phyloP scores from a whole-genome alignment of 2,888 invertebrate genomes.

The Mechanitis messenoides region DNA sequence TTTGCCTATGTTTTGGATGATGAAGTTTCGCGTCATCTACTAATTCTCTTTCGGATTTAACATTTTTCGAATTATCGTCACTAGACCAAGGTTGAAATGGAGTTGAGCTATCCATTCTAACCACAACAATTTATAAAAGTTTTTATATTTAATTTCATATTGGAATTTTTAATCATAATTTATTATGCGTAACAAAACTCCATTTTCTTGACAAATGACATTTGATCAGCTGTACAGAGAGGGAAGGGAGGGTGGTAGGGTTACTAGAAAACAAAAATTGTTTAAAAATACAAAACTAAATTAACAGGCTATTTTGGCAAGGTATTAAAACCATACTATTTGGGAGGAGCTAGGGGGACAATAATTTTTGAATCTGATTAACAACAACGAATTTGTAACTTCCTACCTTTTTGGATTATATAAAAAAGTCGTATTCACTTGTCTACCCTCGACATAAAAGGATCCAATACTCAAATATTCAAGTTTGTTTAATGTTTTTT shows the following conservation, averaged over 20 bases:
- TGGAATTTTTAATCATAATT: conserved; percentile 59
- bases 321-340: too few relatives aligned
- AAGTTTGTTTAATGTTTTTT: too few relatives aligned
- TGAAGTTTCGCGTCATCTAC: conserved; percentile 76
- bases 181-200: conserved; percentile 75
- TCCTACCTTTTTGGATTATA: too few relatives aligned
- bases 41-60: conserved; percentile 69
- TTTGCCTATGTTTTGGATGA: conserved; percentile 77
- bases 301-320: too few relatives aligned
- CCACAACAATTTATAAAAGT: conserved; percentile 51
- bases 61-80: conserved; percentile 68
- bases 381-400: too few relatives aligned
- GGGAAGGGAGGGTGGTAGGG: conserved; percentile 42
- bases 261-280: background rate
- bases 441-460: too few relatives aligned
- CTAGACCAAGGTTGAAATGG: conserved; percentile 74
- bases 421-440: too few relatives aligned
- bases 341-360: too few relatives aligned
- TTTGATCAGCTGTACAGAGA: conserved; percentile 76
- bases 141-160: conserved; percentile 60
- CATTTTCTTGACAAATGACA: conserved; percentile 71
- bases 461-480: too few relatives aligned
- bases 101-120: conserved; percentile 71
- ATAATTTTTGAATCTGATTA: too few relatives aligned
- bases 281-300: too few relatives aligned